Conservation (phyloP, 2,113 vertebrate genomes). For the Sterrhoptilus dennistouni region DNA sequence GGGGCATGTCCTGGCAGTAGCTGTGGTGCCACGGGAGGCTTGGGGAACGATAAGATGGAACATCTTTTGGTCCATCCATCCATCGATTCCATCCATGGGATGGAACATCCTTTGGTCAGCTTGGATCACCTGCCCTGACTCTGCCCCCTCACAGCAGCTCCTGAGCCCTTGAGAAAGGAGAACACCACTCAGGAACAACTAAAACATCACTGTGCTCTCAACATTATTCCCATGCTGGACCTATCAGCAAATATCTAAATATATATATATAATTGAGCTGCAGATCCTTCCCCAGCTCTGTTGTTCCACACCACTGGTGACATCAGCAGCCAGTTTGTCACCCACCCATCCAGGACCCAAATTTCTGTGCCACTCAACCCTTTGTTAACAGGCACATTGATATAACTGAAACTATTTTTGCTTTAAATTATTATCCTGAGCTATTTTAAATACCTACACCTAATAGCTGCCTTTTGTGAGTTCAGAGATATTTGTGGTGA, state of each 20-base stretch:
- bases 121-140: background rate
- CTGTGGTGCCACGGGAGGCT: background rate
- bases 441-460: background rate
- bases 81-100: background rate
- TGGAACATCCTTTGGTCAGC: background rate
- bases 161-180: background rate
- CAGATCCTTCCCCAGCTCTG: background rate
- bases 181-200: background rate
- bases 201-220: background rate
- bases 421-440: background rate
- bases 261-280: background rate
- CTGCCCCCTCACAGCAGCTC: background rate
- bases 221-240: background rate
- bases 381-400: rapidly evolving
- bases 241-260: background rate
- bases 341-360: background rate
- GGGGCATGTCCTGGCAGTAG: background rate
- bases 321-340: background rate
- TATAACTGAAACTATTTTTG: background rate
- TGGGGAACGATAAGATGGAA: background rate
- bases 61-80: too few relatives aligned
- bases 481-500: background rate
- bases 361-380: background rate
- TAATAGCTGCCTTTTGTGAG: background rate
- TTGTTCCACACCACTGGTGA: background rate